A percentile compares a stretch with the other conserved stretches of the same genome.
Conservation (phyloP, 2,113 vertebrate genomes). For the Sylvilagus bachmani region DNA sequence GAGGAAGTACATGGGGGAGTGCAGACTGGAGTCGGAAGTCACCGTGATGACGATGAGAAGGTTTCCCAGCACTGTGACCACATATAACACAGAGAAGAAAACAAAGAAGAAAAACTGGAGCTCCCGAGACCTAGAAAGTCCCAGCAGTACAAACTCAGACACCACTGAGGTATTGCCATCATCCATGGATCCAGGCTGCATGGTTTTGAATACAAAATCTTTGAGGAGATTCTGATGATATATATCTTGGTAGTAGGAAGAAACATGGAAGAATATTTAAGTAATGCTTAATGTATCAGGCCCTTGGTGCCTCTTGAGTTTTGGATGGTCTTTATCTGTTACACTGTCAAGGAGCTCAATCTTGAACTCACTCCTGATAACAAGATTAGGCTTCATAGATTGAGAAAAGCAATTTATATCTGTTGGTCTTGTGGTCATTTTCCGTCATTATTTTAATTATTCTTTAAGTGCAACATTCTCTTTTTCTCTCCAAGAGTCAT, state of each 20-base stretch:
- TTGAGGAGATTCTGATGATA: background rate
- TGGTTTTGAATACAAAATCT: conserved; percentile 3
- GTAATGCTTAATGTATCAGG: background rate
- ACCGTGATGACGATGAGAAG: conserved; percentile 80
- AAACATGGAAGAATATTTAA: background rate
- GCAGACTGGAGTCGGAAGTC: conserved; percentile 75
- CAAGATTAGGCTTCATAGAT: background rate
- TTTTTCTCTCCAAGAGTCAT: background rate
- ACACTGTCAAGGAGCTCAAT: background rate
- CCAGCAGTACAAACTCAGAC: conserved; percentile 85
- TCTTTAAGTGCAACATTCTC: background rate
- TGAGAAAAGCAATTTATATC: background rate
- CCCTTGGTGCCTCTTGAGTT: background rate
- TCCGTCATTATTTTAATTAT: background rate
- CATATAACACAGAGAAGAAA: conserved; percentile 78
- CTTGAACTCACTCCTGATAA: background rate
- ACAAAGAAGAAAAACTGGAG: conserved; percentile 78
- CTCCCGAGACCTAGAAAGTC: conserved; percentile 70
- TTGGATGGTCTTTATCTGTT: background rate
- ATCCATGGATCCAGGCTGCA: conserved; percentile 56
- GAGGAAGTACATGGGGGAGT: conserved; percentile 85
- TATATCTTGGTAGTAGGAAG: background rate
- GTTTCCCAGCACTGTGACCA: conserved; percentile 83
- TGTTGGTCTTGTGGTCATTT: background rate
- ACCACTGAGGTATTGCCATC: conserved; percentile 76